phyloP scores from a whole-genome alignment of 2,888 invertebrate species.

The Cantharis nigra region DNA sequence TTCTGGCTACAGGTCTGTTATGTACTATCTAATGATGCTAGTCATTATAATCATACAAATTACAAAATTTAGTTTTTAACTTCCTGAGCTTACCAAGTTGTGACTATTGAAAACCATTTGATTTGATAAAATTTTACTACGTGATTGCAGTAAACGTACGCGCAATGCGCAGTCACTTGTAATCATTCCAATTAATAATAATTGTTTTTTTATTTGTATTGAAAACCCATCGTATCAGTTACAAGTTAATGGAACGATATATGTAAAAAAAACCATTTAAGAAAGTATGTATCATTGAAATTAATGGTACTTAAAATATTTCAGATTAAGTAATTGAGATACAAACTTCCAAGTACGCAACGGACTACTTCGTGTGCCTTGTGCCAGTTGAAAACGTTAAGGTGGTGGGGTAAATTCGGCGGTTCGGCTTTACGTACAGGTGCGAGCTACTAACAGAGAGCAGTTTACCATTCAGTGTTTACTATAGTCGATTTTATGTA shows the following conservation, averaged over 20 bases:
- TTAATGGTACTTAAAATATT: neutral
- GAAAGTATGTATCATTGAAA: neutral
- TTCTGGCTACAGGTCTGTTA: no score
- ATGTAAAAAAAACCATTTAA: neutral
- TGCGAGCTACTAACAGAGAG: neutral
- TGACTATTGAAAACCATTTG: no score
- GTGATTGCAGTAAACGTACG: neutral
- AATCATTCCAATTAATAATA: neutral
- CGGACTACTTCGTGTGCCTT: neutral
- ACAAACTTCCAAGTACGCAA: neutral
- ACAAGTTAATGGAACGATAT: neutral
- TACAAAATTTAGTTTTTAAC: no score
- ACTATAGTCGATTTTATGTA: neutral
- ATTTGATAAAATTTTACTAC: neutral
- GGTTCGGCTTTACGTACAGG: constrained; percentile 1
- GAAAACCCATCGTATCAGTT: neutral
- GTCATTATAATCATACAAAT: no score
- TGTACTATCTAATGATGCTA: no score
- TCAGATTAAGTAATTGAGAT: neutral
- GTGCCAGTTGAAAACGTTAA: neutral
- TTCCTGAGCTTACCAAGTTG: no score
- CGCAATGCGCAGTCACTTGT: neutral
- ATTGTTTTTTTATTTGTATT: neutral
- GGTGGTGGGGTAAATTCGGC: neutral
- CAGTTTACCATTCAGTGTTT: neutral